Percentiles rank a stretch among this genome's conserved stretches.
These are phyloP conservation scores for Thalpophila matura DNA, from an alignment of 2,888 invertebrate species.

Conservation along the genomic window DNA sequence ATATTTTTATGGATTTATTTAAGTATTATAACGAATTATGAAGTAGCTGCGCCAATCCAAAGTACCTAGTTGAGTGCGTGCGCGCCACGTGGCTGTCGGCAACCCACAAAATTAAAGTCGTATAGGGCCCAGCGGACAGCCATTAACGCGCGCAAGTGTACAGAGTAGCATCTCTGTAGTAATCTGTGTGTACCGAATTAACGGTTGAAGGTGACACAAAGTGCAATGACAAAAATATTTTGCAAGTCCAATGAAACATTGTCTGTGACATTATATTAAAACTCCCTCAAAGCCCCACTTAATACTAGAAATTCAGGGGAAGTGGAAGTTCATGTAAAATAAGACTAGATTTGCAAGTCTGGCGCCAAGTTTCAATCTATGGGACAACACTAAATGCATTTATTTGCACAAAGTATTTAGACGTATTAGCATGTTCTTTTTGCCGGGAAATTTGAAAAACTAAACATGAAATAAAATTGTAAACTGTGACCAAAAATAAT, in stretches of 20 bases:
- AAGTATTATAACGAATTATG: too few species aligned
- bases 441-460: constrained; percentile 54
- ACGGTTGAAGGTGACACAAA: constrained; percentile 27
- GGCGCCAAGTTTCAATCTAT: constrained; percentile 74
- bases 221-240: constrained; percentile 41
- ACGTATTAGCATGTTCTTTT: constrained; percentile 69
- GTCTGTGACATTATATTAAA: constrained; percentile 60
- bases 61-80: too few species aligned
- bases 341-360: constrained; percentile 62
- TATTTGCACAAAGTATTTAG: constrained; percentile 73
- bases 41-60: too few species aligned
- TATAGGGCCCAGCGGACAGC: too few species aligned
- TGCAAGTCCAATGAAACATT: constrained; percentile 53
- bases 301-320: constrained; percentile 46
- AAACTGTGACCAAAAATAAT: not conserved
- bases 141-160: too few species aligned
- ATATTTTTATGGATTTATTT: too few species aligned
- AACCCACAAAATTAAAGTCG: too few species aligned
- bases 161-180: too few species aligned
- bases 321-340: constrained; percentile 64
- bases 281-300: constrained; percentile 7
- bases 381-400: constrained; percentile 67
- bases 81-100: too few species aligned
- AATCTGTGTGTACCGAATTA: too few species aligned
- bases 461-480: too few species aligned